A percentile compares a stretch with the other conserved stretches of the same genome.
Conservation (phyloP, 1,140 invertebrate species). For the Phenacoccus solenopsis region DNA sequence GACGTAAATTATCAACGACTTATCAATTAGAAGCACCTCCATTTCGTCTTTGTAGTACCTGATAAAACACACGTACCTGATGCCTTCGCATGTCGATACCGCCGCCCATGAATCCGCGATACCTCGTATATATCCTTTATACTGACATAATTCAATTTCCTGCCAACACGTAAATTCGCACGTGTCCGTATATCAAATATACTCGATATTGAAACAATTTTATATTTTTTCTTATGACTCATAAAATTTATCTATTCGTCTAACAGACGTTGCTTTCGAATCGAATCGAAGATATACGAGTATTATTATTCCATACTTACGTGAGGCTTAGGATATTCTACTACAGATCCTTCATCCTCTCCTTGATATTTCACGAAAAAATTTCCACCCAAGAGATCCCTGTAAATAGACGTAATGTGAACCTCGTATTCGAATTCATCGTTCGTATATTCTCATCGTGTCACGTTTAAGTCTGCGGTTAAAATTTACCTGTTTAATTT, state of each 20-base stretch:
- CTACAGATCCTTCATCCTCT: slow-evolving; percentile 46
- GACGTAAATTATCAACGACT: no score
- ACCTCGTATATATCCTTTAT: slow-evolving; percentile 62
- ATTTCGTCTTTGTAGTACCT: not conserved
- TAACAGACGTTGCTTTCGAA: no score
- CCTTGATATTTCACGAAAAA: slow-evolving; percentile 58
- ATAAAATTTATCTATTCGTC: no score
- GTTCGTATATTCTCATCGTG: not conserved
- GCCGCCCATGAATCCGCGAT: slow-evolving; percentile 64
- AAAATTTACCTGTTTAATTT: slow-evolving; percentile 47
- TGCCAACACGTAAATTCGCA: slow-evolving; percentile 33
- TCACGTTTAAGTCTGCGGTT: no score
- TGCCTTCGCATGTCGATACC: slow-evolving; percentile 67
- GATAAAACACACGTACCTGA: slow-evolving; percentile 39
- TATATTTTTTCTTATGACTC: no score
- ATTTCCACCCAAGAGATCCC: slow-evolving; percentile 54
- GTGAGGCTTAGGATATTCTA: slow-evolving; percentile 45
- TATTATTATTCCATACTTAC: no score
- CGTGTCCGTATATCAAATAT: no score
- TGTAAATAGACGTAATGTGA: slow-evolving; percentile 26
- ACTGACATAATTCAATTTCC: slow-evolving; percentile 66
- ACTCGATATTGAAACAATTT: no score
- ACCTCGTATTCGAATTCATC: not conserved
- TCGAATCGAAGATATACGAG: no score
- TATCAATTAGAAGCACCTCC: no score